Percentiles rank a stretch among this genome's conserved stretches.
phyloP scores from a whole-genome alignment of 2,797 vertebrate genomes.

The Neosilurus mollespiculum region DNA sequence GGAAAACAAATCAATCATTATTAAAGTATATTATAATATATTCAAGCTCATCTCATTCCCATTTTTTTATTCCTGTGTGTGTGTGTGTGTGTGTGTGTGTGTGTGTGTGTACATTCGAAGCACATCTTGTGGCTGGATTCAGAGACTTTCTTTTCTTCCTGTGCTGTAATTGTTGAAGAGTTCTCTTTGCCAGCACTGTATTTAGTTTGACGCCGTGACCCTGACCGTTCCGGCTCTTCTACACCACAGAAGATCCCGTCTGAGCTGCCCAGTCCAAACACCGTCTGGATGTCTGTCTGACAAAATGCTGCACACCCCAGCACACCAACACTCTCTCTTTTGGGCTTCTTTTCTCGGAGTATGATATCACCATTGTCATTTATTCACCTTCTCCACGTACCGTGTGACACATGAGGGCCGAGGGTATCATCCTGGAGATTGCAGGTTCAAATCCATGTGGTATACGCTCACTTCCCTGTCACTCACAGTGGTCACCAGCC shows the following conservation, averaged over 20 bases:
- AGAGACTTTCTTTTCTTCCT: conserved; percentile 2
- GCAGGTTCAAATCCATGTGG: too few relatives aligned
- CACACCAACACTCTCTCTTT: background rate
- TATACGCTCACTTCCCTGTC: too few relatives aligned
- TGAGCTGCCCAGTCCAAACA: conserved; percentile 23
- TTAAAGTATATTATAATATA: background rate
- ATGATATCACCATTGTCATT: background rate
- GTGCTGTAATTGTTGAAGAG: conserved; percentile 10
- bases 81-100: conserved; percentile 15
- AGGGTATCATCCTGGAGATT: too few relatives aligned
- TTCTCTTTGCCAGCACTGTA: conserved; percentile 10
- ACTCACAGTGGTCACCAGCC: too few relatives aligned
- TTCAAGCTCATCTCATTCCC: background rate
- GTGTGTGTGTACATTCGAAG: conserved; percentile 8
- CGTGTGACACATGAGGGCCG: background rate
- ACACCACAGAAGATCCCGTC: conserved; percentile 19
- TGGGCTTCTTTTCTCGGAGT: background rate
- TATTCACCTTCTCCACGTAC: background rate
- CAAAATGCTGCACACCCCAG: background rate
- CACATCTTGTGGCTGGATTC: conserved; percentile 26
- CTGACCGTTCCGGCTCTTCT: conserved; percentile 9
- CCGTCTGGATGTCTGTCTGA: conserved; percentile 14
- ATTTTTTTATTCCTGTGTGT: background rate
- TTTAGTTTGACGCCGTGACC: conserved; percentile 28
- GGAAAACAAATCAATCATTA: background rate